Conservation (phyloP, 1,140 invertebrate species). For the Parasteatoda tepidariorum region DNA sequence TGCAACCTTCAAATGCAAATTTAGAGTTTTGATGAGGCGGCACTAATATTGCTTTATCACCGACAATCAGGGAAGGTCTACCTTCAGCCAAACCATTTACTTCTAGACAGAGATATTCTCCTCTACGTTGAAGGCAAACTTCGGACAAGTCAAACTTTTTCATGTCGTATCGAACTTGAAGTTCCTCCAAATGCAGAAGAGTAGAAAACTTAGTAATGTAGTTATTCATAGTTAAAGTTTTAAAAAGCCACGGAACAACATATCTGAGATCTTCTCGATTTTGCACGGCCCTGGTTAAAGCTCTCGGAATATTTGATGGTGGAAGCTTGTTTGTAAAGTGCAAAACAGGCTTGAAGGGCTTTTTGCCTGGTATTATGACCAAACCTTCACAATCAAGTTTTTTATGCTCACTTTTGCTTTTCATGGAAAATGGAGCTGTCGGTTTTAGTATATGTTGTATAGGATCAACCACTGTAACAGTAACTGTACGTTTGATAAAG, state of each 20-base stretch:
- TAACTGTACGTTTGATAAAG: slow-evolving; percentile 19
- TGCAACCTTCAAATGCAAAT: slow-evolving; percentile 79
- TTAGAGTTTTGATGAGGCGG: slow-evolving; percentile 64
- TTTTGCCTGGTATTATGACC: slow-evolving; percentile 46
- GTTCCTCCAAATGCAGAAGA: slow-evolving; percentile 84
- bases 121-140: slow-evolving; percentile 74
- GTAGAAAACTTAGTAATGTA: slow-evolving; percentile 74
- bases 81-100: slow-evolving; percentile 85
- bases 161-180: slow-evolving; percentile 74
- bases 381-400: slow-evolving; percentile 17
- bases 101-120: slow-evolving; percentile 79
- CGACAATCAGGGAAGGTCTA: slow-evolving; percentile 84
- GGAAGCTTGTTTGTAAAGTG: slow-evolving; percentile 28
- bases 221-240: slow-evolving; percentile 63
- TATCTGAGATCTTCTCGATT: slow-evolving; percentile 11
- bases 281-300: slow-evolving; percentile 19
- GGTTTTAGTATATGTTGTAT: slow-evolving; percentile 45
- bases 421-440: slow-evolving; percentile 5
- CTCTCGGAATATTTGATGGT: slow-evolving; percentile 20
- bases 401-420: slow-evolving; percentile 8
- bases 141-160: slow-evolving; percentile 76
- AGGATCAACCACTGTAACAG: slow-evolving; percentile 42
- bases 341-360: slow-evolving; percentile 30
- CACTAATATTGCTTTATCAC: slow-evolving; percentile 78
- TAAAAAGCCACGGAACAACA: slow-evolving; percentile 2